Conservation (phyloP, 2,888 invertebrate genomes). For the Himalopsyche kuldschensis region DNA sequence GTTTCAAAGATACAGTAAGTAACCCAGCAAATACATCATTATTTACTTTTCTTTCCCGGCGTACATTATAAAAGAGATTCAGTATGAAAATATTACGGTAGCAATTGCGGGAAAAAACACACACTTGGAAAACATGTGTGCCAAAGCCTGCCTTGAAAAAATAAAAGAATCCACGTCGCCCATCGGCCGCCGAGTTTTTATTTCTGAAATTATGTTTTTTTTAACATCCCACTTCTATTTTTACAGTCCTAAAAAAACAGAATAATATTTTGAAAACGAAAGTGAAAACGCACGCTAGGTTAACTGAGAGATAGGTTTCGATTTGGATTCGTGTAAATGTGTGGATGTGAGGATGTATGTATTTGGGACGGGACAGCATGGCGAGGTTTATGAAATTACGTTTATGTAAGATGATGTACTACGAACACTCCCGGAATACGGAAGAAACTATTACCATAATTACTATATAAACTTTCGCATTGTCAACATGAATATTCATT, state of each 20-base stretch:
- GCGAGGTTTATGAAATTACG: not conserved
- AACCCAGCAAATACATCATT: not conserved
- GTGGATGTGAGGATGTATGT: not conserved
- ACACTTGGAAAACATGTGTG: conserved; percentile 36
- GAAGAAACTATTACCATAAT: not conserved
- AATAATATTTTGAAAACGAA: conserved; percentile 40
- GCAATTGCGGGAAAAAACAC: conserved; percentile 30
- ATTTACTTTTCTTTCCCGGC: not conserved
- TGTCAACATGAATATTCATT: too few relatives aligned
- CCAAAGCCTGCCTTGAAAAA: conserved; percentile 34
- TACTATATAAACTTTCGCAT: too few relatives aligned
- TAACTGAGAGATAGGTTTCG: not conserved
- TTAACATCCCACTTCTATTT: conserved; percentile 37
- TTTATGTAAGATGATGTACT: not conserved
- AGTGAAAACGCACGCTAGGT: conserved; percentile 28
- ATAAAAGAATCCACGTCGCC: conserved; percentile 21
- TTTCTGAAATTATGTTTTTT: conserved; percentile 37
- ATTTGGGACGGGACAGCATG: not conserved
- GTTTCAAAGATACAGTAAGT: not conserved
- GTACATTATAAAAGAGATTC: conserved; percentile 3
- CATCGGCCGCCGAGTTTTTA: conserved; percentile 27
- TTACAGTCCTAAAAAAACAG: conserved; percentile 40
- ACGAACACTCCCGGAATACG: not conserved
- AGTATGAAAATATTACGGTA: conserved; percentile 32
- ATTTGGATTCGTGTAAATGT: not conserved